Evolutionary conservation across 1,140 invertebrate genomes (phyloP), one percentile per base, ranked within the genome.

Genomic region (Polyergus mexicanus): DNA sequence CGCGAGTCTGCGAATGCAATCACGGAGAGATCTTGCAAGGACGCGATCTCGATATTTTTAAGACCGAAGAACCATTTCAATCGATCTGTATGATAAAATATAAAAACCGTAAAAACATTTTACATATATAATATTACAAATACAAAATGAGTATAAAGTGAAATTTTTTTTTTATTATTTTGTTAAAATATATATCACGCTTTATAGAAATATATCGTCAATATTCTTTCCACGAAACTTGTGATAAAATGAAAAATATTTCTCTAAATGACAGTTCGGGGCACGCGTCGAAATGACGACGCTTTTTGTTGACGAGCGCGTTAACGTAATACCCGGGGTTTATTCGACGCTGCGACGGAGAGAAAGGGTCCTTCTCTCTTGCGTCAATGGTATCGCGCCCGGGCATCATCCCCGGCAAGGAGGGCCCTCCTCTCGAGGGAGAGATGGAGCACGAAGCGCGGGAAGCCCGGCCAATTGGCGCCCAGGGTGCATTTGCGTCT

Each of bases 401-500:
- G 78, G 35, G 84, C 58, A 89, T 89, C 58, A 89, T 88, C 47
- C 69, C 62, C 87, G 77, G 22, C 51, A 85, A 74, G 78, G 90
- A 92, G 92, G 91, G 89, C 88, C 51, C 90, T 90, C 51, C 90
- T 90, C 93, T 92, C 93, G 32, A 25, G 92, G 92, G 93, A 93
- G 86, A 91, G 80, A 92, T 93, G 93, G 89, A 93, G 91, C 90
- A 90, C 90, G 92, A 91, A 92, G 92, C 92, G 89, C 92, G 91
- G 92, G 89, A 93, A 93, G 92, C 93, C 88, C 88, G 91, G 92
- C 89, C 93, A 93, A 94, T 94, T 93, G 93, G 93, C 86, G 93
- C 90, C 93, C 92, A 93, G 93, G 93, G 93, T 94, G 93, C 92
- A 94, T 94, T 94, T 94, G 93, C 90, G 93, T 94, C 93, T 94